A percentile compares a stretch with the other conserved stretches of the same genome.
These are phyloP conservation scores for Macropis europaea DNA, from an alignment of 2,888 invertebrate genomes.

Conservation along the genomic window DNA sequence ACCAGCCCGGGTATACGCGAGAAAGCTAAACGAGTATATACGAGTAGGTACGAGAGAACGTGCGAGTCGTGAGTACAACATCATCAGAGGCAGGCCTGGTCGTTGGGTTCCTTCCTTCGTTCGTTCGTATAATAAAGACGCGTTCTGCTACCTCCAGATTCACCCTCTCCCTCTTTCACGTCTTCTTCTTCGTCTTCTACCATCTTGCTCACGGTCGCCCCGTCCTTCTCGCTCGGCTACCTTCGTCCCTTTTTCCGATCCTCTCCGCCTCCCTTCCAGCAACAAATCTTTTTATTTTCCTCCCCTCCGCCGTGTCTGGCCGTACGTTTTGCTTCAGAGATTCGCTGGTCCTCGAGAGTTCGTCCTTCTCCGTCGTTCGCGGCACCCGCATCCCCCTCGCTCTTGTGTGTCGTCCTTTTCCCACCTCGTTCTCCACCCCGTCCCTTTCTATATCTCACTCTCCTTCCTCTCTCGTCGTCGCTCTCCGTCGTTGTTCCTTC, in stretches of 20 bases:
- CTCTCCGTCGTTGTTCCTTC: background rate
- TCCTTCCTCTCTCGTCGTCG: constrained; percentile 18
- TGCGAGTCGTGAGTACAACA: constrained; percentile 72
- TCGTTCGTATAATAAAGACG: constrained; percentile 78
- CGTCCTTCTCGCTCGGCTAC: background rate
- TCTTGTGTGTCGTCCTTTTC: constrained; percentile 34
- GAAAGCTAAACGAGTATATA: constrained; percentile 65
- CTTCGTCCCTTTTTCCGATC: constrained; percentile 3
- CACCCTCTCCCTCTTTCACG: constrained; percentile 38
- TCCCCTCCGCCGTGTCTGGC: constrained; percentile 22
- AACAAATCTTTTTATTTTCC: constrained; percentile 26
- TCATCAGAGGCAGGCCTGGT: constrained; percentile 70
- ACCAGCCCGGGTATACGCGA: constrained; percentile 46
- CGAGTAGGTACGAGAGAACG: constrained; percentile 63
- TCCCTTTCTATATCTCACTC: constrained; percentile 52
- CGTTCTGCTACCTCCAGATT: constrained; percentile 69
- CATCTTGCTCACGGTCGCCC: background rate
- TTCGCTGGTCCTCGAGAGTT: constrained; percentile 43
- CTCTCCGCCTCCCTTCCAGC: background rate
- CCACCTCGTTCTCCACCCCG: constrained; percentile 21
- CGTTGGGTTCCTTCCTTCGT: constrained; percentile 70
- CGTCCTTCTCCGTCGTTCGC: constrained; percentile 35
- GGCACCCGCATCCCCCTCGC: constrained; percentile 22
- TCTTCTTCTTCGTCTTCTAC: background rate
- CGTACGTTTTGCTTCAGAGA: constrained; percentile 40